These are phyloP conservation scores for Pitta sordida DNA, from an alignment of 2,113 vertebrate genomes.

Conservation along the genomic window DNA sequence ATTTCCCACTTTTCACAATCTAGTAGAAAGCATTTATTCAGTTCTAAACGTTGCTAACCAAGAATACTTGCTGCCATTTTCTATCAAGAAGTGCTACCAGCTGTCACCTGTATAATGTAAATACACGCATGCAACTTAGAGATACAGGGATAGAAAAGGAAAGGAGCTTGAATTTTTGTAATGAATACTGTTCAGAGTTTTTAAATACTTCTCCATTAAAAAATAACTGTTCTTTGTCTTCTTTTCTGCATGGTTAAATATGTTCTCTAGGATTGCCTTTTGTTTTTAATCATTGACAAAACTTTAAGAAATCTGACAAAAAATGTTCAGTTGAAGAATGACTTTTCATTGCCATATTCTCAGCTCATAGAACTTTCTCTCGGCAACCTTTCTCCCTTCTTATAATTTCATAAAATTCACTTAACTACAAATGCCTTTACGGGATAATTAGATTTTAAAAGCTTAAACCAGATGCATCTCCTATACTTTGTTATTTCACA, in stretches of 20 bases:
- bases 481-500: not conserved
- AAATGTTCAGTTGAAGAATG: not conserved
- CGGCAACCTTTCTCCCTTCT: not conserved
- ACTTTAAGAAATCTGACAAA: not conserved
- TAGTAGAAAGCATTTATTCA: not conserved
- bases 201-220: not conserved
- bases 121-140: not conserved
- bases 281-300: not conserved
- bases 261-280: not conserved
- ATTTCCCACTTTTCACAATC: not conserved
- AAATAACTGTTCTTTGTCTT: not conserved
- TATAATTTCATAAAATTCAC: not conserved
- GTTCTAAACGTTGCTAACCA: not conserved
- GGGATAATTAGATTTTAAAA: not conserved
- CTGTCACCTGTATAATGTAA: not conserved
- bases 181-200: accelerated
- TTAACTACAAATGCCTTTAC: not conserved
- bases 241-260: not conserved
- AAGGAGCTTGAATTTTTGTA: not conserved
- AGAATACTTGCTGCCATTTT: not conserved
- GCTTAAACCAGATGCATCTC: not conserved
- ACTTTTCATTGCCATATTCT: not conserved
- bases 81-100: not conserved
- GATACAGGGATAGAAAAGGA: not conserved
- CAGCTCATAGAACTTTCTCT: not conserved